phyloP scores from a whole-genome alignment of 2,113 vertebrate species.

The Tetraodon nigroviridis region DNA sequence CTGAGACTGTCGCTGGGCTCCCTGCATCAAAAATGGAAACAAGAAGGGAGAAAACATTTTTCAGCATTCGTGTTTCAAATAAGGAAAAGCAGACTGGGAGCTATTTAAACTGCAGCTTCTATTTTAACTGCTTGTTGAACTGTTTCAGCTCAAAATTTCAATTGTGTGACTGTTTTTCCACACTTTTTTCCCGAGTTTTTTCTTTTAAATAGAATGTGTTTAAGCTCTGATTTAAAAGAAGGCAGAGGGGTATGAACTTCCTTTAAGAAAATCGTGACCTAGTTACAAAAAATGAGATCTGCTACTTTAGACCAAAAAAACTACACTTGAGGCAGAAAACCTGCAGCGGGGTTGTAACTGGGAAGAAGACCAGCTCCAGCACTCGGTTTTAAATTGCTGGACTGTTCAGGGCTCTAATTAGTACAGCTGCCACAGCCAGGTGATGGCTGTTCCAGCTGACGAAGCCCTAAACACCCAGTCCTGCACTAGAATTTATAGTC shows the following conservation, averaged over 20 bases:
- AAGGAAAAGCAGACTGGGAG: neutral
- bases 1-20: neutral
- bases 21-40: constrained; percentile 2
- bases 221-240: too few species aligned
- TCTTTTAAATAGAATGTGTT: too few species aligned
- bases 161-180: too few species aligned
- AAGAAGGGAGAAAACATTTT: neutral
- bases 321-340: too few species aligned
- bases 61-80: neutral
- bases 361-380: neutral
- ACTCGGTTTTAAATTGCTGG: constrained; percentile 7
- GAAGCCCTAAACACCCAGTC: neutral
- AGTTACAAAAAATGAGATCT: too few species aligned
- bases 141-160: too few species aligned
- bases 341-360: too few species aligned
- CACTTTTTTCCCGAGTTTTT: too few species aligned
- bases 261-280: neutral
- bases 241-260: neutral
- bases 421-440: constrained; percentile 15
- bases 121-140: neutral
- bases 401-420: constrained; percentile 26
- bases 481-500: too few species aligned
- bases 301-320: too few species aligned
- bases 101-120: neutral
- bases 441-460: constrained; percentile 15